Conservation (phyloP, 2,113 vertebrate species). For the Ibidorhyncha struthersii region DNA sequence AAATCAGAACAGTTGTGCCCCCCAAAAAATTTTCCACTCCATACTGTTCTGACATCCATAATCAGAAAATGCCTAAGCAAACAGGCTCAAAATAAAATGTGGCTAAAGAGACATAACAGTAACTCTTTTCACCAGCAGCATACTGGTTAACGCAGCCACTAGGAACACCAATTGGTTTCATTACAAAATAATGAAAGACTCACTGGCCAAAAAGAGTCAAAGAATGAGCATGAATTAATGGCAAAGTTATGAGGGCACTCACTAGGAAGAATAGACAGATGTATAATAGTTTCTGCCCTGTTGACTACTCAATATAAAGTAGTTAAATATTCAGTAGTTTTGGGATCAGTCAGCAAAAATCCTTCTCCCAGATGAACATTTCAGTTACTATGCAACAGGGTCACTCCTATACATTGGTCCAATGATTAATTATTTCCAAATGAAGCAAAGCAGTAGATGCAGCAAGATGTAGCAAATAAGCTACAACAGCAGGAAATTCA, state of each 20-base stretch:
- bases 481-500: not conserved
- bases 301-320: not conserved
- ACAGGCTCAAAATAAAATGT: not conserved
- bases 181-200: not conserved
- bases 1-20: not conserved
- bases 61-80: not conserved
- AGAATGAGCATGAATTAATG: not conserved
- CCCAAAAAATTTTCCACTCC: not conserved
- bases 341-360: constrained; percentile 16
- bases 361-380: not conserved
- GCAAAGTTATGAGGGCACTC: not conserved
- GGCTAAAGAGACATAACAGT: not conserved
- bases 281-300: not conserved
- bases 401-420: not conserved
- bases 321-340: constrained; percentile 28
- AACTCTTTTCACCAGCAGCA: not conserved
- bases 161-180: not conserved
- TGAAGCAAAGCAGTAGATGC: constrained; percentile 1
- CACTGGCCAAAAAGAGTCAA: not conserved
- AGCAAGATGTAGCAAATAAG: not conserved
- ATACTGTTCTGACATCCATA: not conserved
- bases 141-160: not conserved
- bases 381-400: not conserved
- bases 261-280: not conserved
- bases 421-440: not conserved